phyloP scores from a whole-genome alignment of 2,113 vertebrate genomes.

The Pollimyrus isidori region DNA sequence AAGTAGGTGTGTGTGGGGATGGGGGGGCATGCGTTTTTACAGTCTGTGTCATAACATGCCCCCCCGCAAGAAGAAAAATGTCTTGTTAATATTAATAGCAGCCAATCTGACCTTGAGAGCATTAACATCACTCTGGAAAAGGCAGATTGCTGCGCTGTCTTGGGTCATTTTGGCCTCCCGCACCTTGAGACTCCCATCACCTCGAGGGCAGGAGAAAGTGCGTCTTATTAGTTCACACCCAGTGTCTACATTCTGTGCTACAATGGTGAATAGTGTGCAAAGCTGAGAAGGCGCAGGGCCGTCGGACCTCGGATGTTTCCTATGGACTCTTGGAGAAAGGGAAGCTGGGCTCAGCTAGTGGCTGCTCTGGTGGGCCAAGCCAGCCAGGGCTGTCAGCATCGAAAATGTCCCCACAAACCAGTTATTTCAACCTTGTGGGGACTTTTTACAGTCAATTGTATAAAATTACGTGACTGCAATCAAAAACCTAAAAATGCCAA shows the following conservation, averaged over 20 bases:
- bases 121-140: not conserved
- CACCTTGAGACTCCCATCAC: conserved; percentile 31
- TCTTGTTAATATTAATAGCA: conserved; percentile 1
- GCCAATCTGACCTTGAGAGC: not conserved
- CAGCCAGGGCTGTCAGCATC: not conserved
- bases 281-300: conserved; percentile 36
- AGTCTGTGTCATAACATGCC: not conserved
- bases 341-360: not conserved
- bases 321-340: conserved; percentile 20
- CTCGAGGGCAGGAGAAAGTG: conserved; percentile 39
- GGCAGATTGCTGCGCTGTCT: not conserved
- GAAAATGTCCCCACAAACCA: not conserved
- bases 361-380: not conserved
- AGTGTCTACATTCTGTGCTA: conserved; percentile 50
- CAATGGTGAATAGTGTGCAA: conserved; percentile 41
- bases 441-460: not conserved
- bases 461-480: not conserved
- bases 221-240: conserved; percentile 40
- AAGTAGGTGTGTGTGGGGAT: not conserved
- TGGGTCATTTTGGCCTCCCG: conserved; percentile 5
- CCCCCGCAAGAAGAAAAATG: not conserved
- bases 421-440: not conserved
- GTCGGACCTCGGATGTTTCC: conserved; percentile 38
- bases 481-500: not conserved
- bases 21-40: not conserved